Evolutionary conservation across 1,140 invertebrate genomes (phyloP).

Genomic region (Grapholita molesta): DNA sequence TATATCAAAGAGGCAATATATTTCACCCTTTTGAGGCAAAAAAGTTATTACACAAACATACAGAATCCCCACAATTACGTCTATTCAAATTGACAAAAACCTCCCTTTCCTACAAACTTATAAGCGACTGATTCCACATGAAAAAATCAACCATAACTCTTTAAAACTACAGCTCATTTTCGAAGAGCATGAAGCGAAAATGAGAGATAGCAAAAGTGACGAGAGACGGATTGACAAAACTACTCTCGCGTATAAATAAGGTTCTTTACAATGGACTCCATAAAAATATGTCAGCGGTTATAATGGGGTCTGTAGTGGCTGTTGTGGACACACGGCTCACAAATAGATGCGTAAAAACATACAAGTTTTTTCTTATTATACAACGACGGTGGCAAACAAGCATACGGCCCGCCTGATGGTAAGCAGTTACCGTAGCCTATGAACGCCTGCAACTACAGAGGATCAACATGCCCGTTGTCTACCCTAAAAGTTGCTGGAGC

Average conservation of each 20-base stretch:
- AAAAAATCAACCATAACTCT: background rate
- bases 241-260: constrained; percentile 10
- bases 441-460: no score
- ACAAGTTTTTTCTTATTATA: no score
- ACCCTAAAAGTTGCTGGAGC: no score
- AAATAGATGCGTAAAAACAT: background rate
- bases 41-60: background rate
- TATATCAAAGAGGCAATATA: background rate
- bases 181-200: background rate
- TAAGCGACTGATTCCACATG: background rate
- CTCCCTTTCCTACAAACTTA: background rate
- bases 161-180: background rate
- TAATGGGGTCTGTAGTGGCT: background rate
- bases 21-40: background rate
- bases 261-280: background rate
- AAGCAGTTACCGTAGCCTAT: no score
- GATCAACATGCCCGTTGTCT: no score
- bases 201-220: background rate
- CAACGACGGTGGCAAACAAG: no score
- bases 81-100: constrained; percentile 3
- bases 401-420: no score
- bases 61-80: background rate
- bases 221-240: background rate
- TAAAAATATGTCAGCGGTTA: background rate
- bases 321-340: background rate